Base-by-base conservation (phyloP, 1,140 invertebrate species). In the Gryon sp. region DNA sequence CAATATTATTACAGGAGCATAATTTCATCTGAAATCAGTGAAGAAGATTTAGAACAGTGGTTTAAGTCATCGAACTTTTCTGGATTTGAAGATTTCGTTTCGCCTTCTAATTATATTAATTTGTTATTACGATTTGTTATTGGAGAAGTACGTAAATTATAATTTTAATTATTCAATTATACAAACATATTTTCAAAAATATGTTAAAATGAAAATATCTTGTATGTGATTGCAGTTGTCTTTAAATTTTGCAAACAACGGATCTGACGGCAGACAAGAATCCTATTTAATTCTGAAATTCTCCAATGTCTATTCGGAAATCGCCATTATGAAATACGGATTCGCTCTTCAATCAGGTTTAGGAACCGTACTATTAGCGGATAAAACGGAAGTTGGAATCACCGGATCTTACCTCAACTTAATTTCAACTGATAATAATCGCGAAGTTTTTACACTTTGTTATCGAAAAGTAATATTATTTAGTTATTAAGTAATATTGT, bases 51-150 rank as follows among this genome's bases (percentile, higher is more conserved):
- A 60, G 94, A 95, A 82, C 90, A 92, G 36, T 94, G 93, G 90
- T 93, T 93, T 2, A 89, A 93, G 36, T 92, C 91, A 11, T 91
- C 95, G 1, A 93, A 95, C 82, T 89, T 95, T 18, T 94, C 94
- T 11, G 93, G 95, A 5, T 94, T 96, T 74, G 95, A 96, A 82
- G 95, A 96, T 79, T 95, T 95, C 79, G 91, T 95, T 2, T 96
- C 95, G 0, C 92, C 93, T 0, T 92, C 91, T 73, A 96, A 96
- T 84, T 91, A 90, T 52, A 94, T 96, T 38, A 91, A 91, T 60
- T 89, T 93, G 12, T 88, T 95, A 34, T 88, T 94, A 46, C 89
- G 95, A 74, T 92, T 95, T 78, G 90, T 93, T 11, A 90, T 95
- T 34, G 94, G 93, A 86, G 92, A 95, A 89, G 91, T 91, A 72